Evolutionary conservation across 2,888 invertebrate genomes (phyloP).

Genomic region (Leptopterna dolabrata): DNA sequence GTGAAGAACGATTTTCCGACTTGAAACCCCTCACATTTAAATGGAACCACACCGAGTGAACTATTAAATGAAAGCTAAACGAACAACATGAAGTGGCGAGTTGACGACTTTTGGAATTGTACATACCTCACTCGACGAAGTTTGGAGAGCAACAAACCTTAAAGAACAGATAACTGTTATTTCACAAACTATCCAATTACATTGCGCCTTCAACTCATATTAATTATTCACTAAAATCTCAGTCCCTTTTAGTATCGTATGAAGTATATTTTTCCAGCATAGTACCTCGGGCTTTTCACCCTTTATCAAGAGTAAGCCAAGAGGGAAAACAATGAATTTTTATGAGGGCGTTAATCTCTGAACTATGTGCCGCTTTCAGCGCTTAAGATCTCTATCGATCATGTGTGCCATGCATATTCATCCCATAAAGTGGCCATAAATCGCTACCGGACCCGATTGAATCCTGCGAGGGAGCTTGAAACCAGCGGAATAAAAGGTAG

Average conservation of each 20-base stretch:
- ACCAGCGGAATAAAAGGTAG: neutral
- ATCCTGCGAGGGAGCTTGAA: neutral
- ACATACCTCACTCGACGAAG: too few species aligned
- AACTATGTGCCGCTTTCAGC: neutral
- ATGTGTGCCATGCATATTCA: neutral
- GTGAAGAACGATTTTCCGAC: too few species aligned
- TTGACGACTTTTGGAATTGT: too few species aligned
- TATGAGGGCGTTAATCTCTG: neutral
- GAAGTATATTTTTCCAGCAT: neutral
- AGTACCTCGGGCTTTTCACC: neutral
- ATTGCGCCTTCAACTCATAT: too few species aligned
- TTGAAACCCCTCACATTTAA: too few species aligned
- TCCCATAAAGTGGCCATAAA: neutral
- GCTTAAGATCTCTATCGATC: neutral
- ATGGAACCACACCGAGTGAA: too few species aligned
- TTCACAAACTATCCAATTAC: too few species aligned
- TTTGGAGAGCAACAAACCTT: too few species aligned
- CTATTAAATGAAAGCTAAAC: too few species aligned
- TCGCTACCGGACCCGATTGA: neutral
- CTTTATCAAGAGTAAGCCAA: neutral
- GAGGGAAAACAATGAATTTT: conserved; percentile 9
- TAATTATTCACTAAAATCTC: neutral
- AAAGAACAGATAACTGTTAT: too few species aligned
- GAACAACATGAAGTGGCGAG: too few species aligned
- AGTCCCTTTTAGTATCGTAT: neutral